Evolutionary conservation across 2,888 invertebrate genomes (phyloP).

Genomic region (Stratiomys singularior): DNA sequence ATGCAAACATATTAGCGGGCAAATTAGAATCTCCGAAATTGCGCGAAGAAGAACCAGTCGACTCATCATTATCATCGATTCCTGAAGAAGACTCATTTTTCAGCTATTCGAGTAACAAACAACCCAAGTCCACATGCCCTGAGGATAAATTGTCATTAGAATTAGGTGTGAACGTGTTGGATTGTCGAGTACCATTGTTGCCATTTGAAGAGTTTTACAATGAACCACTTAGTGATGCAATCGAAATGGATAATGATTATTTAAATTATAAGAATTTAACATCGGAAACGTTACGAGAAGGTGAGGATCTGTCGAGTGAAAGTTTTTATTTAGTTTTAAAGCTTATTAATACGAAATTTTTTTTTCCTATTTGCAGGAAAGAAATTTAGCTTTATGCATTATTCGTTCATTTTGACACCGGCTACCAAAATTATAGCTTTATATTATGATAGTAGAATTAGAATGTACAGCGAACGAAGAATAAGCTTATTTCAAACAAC

Average conservation of each 20-base stretch:
- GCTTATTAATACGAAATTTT: no score
- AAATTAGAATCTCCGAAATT: constrained; percentile 75
- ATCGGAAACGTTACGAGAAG: constrained; percentile 56
- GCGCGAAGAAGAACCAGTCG: constrained; percentile 66
- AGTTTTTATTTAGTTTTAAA: no score
- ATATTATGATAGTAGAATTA: constrained; percentile 93
- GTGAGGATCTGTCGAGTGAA: no score
- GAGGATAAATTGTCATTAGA: constrained; percentile 71
- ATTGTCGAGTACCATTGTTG: constrained; percentile 85
- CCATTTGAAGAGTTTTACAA: constrained; percentile 94
- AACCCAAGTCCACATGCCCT: constrained; percentile 60
- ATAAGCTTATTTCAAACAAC: constrained; percentile 79
- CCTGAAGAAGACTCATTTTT: constrained; percentile 63
- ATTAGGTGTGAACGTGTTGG: constrained; percentile 79
- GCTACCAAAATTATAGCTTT: constrained; percentile 91
- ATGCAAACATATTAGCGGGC: constrained; percentile 89
- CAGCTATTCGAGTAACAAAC: constrained; percentile 59
- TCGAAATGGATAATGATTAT: constrained; percentile 95
- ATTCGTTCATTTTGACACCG: constrained; percentile 90
- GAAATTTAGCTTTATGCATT: constrained; percentile 90
- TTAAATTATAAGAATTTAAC: constrained; percentile 82
- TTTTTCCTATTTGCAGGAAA: constrained; percentile 62
- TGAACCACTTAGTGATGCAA: constrained; percentile 89
- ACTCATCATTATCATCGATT: constrained; percentile 65
- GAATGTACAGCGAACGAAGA: constrained; percentile 93